Conservation (phyloP, 2,888 invertebrate genomes). For the Polymixis flavicincta region DNA sequence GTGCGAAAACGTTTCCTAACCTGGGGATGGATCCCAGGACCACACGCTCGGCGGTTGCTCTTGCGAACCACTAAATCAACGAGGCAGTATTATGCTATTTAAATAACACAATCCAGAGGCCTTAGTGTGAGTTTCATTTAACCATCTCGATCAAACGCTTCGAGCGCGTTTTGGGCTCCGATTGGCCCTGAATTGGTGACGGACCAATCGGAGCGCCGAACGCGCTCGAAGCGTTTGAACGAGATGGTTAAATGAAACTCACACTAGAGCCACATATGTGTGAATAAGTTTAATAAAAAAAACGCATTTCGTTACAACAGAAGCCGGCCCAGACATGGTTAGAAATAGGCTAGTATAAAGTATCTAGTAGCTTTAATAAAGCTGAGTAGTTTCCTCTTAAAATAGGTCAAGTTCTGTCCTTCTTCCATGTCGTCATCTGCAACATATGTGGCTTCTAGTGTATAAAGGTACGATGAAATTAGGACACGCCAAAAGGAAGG, state of each 20-base stretch:
- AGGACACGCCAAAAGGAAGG: not conserved
- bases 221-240: too few species aligned
- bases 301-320: slow-evolving; percentile 31
- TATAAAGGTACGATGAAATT: not conserved
- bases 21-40: not conserved
- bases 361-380: slow-evolving; percentile 4
- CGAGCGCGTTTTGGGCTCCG: too few species aligned
- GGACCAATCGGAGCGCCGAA: too few species aligned
- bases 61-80: not conserved
- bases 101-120: slow-evolving; percentile 5
- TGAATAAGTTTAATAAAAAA: slow-evolving; percentile 14
- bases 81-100: not conserved
- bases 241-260: too few species aligned
- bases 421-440: slow-evolving; percentile 7
- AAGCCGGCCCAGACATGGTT: slow-evolving; percentile 35
- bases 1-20: too few species aligned
- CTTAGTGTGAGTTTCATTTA: too few species aligned
- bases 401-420: slow-evolving; percentile 34
- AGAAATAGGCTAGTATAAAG: slow-evolving; percentile 13
- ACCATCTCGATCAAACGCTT: too few species aligned
- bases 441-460: slow-evolving; percentile 18
- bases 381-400: slow-evolving; percentile 29
- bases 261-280: too few species aligned
- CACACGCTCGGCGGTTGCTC: too few species aligned
- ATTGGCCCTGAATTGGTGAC: too few species aligned